These are phyloP conservation scores for Nowickia ferox DNA, from an alignment of 2,888 invertebrate species.

Conservation along the genomic window DNA sequence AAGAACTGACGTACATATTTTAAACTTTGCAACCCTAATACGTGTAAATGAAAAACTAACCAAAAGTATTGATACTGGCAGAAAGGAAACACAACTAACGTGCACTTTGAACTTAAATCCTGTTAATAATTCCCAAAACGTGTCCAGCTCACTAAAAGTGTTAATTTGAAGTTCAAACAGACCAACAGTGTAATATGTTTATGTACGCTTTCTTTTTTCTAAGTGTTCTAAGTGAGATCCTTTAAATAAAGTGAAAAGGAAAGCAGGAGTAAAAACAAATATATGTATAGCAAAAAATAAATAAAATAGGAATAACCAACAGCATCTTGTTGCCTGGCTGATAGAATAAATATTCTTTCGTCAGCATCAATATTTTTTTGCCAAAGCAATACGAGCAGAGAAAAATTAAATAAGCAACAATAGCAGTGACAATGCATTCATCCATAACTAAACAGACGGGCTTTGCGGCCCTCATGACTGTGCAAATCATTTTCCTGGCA, in stretches of 20 bases:
- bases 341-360: constrained; percentile 35
- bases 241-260: constrained; percentile 42
- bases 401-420: constrained; percentile 18
- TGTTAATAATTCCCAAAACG: constrained; percentile 69
- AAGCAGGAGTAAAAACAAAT: constrained; percentile 3
- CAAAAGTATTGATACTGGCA: constrained; percentile 3
- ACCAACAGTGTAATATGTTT: neutral
- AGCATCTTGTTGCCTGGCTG: constrained; percentile 20
- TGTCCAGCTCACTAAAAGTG: constrained; percentile 66
- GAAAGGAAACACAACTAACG: neutral
- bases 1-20: constrained; percentile 72
- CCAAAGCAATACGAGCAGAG: neutral
- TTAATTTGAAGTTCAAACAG: constrained; percentile 57
- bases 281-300: constrained; percentile 26
- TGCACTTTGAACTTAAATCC: constrained; percentile 59
- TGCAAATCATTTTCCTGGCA: constrained; percentile 84
- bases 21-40: constrained; percentile 28
- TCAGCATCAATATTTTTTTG: constrained; percentile 15
- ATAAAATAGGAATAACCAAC: constrained; percentile 31
- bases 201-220: constrained; percentile 13
- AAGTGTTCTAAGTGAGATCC: constrained; percentile 35
- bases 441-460: constrained; percentile 81
- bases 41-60: neutral
- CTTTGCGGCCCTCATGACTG: constrained; percentile 83
- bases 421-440: constrained; percentile 79